Percentiles rank a stretch among this genome's conserved stretches.
These are phyloP conservation scores for Dicranocentrus wangi DNA, from an alignment of 2,888 invertebrate genomes.

Conservation along the genomic window DNA sequence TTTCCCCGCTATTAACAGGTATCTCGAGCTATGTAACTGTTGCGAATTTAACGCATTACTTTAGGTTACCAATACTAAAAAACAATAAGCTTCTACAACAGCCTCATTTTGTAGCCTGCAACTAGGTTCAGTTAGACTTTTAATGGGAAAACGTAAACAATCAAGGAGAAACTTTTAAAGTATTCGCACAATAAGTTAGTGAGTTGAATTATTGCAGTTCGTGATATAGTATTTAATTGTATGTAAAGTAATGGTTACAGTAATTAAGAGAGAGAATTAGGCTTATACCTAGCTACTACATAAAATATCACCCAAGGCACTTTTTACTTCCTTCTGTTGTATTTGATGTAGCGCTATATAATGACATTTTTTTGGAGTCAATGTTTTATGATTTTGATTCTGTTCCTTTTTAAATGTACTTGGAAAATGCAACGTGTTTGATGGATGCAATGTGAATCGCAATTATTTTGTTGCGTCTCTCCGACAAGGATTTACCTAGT, in stretches of 20 bases:
- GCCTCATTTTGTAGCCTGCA: too few species aligned
- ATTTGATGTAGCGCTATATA: neutral
- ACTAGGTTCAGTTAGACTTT: too few species aligned
- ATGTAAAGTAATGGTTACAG: neutral
- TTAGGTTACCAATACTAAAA: too few species aligned
- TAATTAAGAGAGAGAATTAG: neutral
- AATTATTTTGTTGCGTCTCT: neutral
- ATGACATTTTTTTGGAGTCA: too few species aligned
- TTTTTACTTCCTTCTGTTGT: neutral
- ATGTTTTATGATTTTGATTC: too few species aligned
- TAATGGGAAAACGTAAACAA: too few species aligned
- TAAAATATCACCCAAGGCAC: neutral
- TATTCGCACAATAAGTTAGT: neutral
- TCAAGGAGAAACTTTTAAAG: neutral
- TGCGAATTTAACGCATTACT: too few species aligned
- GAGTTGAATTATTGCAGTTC: neutral
- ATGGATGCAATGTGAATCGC: neutral
- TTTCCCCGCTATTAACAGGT: too few species aligned
- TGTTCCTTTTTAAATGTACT: too few species aligned
- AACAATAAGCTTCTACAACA: too few species aligned
- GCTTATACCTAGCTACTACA: neutral
- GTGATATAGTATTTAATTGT: constrained; percentile 2
- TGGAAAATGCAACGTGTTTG: neutral
- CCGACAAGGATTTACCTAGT: neutral
- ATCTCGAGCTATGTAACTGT: too few species aligned